A percentile compares a stretch with the other conserved stretches of the same genome.
Evolutionary conservation across 2,113 vertebrate species (phyloP).

Genomic region (Datnioides undecimradiatus): DNA sequence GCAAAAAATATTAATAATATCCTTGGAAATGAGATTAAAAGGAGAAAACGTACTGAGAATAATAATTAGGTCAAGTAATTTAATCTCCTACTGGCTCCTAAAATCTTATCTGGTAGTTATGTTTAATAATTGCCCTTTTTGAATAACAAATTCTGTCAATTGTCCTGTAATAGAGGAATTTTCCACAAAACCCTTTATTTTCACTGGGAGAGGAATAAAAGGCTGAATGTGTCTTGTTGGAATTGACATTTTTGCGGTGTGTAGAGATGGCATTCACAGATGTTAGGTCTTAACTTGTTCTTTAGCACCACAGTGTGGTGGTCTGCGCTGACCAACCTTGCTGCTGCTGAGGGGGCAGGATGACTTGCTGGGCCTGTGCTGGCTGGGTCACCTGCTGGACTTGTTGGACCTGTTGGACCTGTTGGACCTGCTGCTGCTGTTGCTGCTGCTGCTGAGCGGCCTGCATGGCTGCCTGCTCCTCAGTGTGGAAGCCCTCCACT

Average conservation of each 20-base stretch:
- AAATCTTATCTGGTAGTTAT: neutral
- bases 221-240: neutral
- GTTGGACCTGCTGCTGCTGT: constrained; percentile 87
- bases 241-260: neutral
- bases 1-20: neutral
- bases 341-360: constrained; percentile 90
- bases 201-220: neutral
- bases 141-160: too few relatives aligned
- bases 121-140: too few relatives aligned
- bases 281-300: neutral
- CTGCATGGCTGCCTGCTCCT: constrained; percentile 93
- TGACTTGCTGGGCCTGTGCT: constrained; percentile 89
- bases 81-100: neutral
- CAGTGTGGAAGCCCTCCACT: constrained; percentile 97
- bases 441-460: constrained; percentile 90
- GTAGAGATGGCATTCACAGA: neutral
- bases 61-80: neutral
- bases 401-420: constrained; percentile 87
- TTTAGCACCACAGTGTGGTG: neutral
- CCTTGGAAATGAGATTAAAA: neutral
- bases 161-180: neutral
- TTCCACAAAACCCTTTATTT: neutral
- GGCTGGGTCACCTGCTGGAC: constrained; percentile 88
- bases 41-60: neutral
- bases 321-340: constrained; percentile 85